Percentiles rank a stretch among this genome's conserved stretches.
Evolutionary conservation across 2,797 vertebrate species (phyloP).

Genomic region (Coreius guichenoti): DNA sequence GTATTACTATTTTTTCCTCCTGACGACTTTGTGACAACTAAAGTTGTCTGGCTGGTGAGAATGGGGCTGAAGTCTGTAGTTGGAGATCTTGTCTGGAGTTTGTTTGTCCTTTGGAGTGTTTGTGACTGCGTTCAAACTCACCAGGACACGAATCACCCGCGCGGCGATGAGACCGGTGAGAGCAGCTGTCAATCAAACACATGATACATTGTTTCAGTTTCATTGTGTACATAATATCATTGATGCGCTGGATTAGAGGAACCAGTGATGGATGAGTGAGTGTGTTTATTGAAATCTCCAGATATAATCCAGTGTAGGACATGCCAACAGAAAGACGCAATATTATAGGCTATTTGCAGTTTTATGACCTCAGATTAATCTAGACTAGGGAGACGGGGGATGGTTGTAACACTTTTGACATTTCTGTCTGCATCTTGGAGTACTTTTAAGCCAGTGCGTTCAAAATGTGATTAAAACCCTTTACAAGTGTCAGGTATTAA

Average conservation of each 20-base stretch:
- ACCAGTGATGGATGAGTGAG: not conserved
- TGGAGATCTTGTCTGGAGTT: slow-evolving; percentile 62
- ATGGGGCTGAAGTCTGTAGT: slow-evolving; percentile 25
- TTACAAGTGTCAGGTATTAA: too few species aligned
- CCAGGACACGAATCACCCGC: slow-evolving; percentile 19
- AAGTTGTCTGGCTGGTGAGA: not conserved
- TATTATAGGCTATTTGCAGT: not conserved
- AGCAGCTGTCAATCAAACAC: slow-evolving; percentile 42
- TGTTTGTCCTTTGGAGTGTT: slow-evolving; percentile 42
- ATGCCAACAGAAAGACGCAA: not conserved
- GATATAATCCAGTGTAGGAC: not conserved
- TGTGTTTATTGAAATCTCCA: not conserved
- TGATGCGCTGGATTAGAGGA: not conserved
- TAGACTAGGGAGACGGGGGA: too few species aligned
- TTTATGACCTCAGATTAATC: too few species aligned
- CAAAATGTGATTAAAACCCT: too few species aligned
- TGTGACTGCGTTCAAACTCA: slow-evolving; percentile 59
- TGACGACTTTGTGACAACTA: not conserved
- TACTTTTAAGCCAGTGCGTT: too few species aligned
- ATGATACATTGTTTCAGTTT: not conserved
- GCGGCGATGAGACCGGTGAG: slow-evolving; percentile 70
- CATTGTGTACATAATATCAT: not conserved
- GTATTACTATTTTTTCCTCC: slow-evolving; percentile 4
- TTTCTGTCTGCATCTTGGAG: too few species aligned
- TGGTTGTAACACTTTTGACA: too few species aligned